Conservation (phyloP, 1,140 invertebrate species). For the Penaeus indicus region DNA sequence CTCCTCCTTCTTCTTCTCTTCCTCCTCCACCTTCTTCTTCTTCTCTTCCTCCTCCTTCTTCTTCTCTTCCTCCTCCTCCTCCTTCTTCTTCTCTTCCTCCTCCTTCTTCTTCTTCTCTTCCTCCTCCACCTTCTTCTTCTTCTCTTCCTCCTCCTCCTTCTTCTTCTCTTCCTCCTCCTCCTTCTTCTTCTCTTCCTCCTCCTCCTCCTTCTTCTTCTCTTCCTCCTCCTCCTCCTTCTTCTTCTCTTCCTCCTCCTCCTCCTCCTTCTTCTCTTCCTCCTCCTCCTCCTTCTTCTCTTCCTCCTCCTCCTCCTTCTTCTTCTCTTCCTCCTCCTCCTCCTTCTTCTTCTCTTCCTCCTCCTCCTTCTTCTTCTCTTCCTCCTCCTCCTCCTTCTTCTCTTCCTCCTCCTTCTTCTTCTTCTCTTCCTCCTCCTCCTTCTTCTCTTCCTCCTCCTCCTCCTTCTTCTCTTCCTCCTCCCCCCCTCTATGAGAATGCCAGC, state of each 20-base stretch:
- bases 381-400: too few species aligned
- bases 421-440: too few species aligned
- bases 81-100: background rate
- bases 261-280: slow-evolving; percentile 2
- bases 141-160: background rate
- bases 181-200: background rate
- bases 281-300: background rate
- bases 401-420: too few species aligned
- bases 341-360: too few species aligned
- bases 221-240: background rate
- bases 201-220: background rate
- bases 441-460: background rate
- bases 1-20: background rate
- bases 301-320: background rate
- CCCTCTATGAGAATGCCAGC: background rate
- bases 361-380: too few species aligned
- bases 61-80: background rate
- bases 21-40: background rate
- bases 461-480: background rate
- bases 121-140: background rate
- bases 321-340: too few species aligned
- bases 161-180: background rate
- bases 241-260: background rate
- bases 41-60: background rate
- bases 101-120: background rate